A percentile compares a stretch with the other conserved stretches of the same genome.
These are phyloP conservation scores for Montifringilla adamsi DNA, from an alignment of 2,113 vertebrate species.

Conservation along the genomic window DNA sequence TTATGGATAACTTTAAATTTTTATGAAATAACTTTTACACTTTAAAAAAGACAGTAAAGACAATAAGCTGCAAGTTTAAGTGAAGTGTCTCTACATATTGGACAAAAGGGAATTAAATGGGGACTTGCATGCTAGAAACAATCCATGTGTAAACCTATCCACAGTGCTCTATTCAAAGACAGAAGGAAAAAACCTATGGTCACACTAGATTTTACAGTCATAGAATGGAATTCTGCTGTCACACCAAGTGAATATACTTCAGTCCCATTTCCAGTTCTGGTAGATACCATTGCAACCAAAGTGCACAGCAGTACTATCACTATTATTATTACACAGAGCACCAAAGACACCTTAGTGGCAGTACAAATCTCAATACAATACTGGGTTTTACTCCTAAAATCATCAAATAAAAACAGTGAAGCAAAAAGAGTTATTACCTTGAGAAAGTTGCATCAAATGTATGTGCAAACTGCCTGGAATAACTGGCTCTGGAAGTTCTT, in stretches of 20 bases:
- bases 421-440: constrained; percentile 76
- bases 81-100: neutral
- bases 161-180: neutral
- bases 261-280: neutral
- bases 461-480: constrained; percentile 88
- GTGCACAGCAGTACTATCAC: neutral
- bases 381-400: neutral
- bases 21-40: neutral
- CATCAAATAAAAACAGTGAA: neutral
- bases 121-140: neutral
- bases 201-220: neutral
- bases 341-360: neutral
- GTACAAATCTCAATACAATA: neutral
- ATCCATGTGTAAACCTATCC: neutral
- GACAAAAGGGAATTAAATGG: neutral
- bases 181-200: neutral
- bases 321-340: neutral
- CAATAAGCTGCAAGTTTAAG: neutral
- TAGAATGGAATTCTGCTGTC: neutral
- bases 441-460: constrained; percentile 91
- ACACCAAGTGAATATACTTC: neutral
- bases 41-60: neutral
- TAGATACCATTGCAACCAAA: rapidly evolving
- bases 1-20: neutral
- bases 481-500: constrained; percentile 95